Evolutionary conservation across 2,797 vertebrate species (phyloP), one percentile per base, ranked within the genome.

Genomic region (Podargus strigoides): DNA sequence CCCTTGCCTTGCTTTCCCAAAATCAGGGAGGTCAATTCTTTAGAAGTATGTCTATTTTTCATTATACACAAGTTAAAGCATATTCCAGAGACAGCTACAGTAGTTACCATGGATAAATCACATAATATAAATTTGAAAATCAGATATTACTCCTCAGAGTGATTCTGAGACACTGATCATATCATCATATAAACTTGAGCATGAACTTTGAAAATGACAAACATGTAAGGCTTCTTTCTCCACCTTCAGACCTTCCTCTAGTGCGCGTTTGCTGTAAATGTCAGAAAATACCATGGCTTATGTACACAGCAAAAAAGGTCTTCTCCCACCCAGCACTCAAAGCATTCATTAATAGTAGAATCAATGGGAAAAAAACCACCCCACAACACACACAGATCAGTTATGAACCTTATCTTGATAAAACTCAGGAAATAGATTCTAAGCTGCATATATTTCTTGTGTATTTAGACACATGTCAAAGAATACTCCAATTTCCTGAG

Each of bases 131-230:
- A 58, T 50, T 32, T 34, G 22, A 75, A 89, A 66, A 7, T 66
- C 58, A 13, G 36, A 59, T 50, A 7, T 27, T 53, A 32, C 22
- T 78, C 12, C 19, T 15, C 39, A 10, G 3, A 77, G 55, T n/a
- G 24, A 44, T 26, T 85, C 32, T 78, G 50, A 78, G 44, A 77
- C 39, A 17, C 19, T 76, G 53, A 79, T 17, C 9, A 17, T 67
- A 60, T 55, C 44, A 36, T 49, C 52, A n/a, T 9, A 47, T 37
- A 42, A 89, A 85, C 39, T 20, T 44, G 21, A 66, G 24, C 7
- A 36, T 66, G 75, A 95, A 74, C 78, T 92, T 85, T 77, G 30
- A 49, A 93, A 95, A 69, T 68, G 17, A 83, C 49, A 85, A 83
- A 22, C 30, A 34, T 49, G 74, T 49, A 73, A 75, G 59, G 50